Base-by-base conservation (phyloP, 2,113 vertebrate species). In the Coracopsis vasa region DNA sequence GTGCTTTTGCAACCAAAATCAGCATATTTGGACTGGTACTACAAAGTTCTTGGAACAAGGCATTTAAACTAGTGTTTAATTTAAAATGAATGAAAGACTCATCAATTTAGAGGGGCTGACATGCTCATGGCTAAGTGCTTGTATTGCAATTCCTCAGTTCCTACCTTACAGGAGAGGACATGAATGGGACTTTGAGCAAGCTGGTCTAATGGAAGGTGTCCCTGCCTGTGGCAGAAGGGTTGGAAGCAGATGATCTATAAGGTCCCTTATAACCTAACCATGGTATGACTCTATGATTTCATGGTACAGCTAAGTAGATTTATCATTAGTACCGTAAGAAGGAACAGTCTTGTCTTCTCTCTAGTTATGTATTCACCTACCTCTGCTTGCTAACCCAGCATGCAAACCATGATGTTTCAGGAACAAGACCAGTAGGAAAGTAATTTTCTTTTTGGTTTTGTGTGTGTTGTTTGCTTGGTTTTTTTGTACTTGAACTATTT, bases 391-490 rank as follows among this genome's bases (percentile, higher is more conserved):
- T 90, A 42, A 42, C 13, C 14, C n/a, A 78, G 51, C 42, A 29
- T 64, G 12, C 25, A 92, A 67, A 41, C 39, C 16, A 23, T 13
- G 29, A 28, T 4, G 3, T 69, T 75, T 80, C 44, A 61, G 79
- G 79, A 86, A 18, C 47, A 90, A 73, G n/a, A 69, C 24, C 17
- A 66, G 6, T 45, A 90, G 18, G 62, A 67, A 85, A 60, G 27
- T n/a, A 31, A 8, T 16, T 45, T 50, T 71, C 42, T 33, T 27
- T 62, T 42, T 24, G 74, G 25, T 29, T 45, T 35, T 45, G 17
- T 10, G 33, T n/a, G 13, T 58, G 33, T 83, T 35, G 6, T 8
- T 50, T 47, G 21, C 13, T 37, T 9, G 1, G 0, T 23, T 27
- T 42, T 79, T 88, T 51, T 51, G 14, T 10, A 6, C 73, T 23